These are phyloP conservation scores for Coluber constrictor DNA, from an alignment of 2,797 vertebrate species.

Conservation along the genomic window DNA sequence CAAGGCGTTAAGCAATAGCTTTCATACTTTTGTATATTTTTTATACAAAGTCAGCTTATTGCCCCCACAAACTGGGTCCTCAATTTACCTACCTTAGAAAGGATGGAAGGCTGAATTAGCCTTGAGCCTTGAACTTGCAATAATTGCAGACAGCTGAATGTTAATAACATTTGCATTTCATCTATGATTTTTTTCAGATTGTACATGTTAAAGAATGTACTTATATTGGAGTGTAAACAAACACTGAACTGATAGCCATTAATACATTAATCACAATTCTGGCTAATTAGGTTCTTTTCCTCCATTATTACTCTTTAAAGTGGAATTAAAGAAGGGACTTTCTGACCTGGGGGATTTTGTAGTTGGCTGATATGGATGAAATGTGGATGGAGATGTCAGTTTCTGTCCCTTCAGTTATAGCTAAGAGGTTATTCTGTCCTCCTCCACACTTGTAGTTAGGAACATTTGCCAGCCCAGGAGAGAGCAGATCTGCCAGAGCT, in stretches of 20 bases:
- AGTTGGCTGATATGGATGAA: background rate
- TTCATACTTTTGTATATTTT: too few species aligned
- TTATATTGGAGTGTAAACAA: background rate
- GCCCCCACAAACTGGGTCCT: too few species aligned
- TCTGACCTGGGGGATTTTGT: background rate
- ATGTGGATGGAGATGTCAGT: background rate
- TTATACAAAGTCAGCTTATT: too few species aligned
- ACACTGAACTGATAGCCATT: background rate
- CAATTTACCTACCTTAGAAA: too few species aligned
- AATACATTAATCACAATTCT: background rate
- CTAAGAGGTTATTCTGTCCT: background rate
- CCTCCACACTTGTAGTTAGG: background rate
- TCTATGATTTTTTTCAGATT: background rate
- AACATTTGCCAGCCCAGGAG: background rate
- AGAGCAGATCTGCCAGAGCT: background rate
- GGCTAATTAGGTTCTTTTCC: rapidly evolving
- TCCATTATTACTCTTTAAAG: background rate
- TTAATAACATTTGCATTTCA: too few species aligned
- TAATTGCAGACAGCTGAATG: too few species aligned
- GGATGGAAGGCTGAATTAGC: too few species aligned
- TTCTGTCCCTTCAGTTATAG: background rate
- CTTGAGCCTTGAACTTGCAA: too few species aligned
- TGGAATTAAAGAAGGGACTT: background rate
- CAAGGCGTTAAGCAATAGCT: too few species aligned
- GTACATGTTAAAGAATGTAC: background rate